A percentile compares a stretch with the other conserved stretches of the same genome.
Evolutionary conservation across 2,888 invertebrate genomes (phyloP).

Genomic region (Pediacus dermestoides): DNA sequence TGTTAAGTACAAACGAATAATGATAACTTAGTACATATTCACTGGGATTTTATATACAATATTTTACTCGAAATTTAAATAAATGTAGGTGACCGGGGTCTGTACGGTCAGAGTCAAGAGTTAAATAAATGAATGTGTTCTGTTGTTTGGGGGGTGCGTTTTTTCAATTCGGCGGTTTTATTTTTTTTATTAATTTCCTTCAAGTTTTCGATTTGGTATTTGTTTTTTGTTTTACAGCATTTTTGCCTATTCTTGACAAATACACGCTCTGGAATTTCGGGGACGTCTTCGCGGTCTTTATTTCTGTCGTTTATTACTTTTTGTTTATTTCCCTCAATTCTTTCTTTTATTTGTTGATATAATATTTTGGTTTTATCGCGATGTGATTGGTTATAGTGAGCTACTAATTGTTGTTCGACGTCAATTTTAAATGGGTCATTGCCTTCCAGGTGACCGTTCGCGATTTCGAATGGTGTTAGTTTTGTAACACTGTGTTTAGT

Average conservation of each 20-base stretch:
- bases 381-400: constrained; percentile 13
- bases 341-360: constrained; percentile 9
- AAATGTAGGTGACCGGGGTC: too few relatives aligned
- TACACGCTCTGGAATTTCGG: background rate
- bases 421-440: constrained; percentile 17
- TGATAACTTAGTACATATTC: too few relatives aligned
- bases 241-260: constrained; percentile 3
- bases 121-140: too few relatives aligned
- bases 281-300: background rate
- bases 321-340: background rate
- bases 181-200: background rate
- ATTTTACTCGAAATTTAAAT: too few relatives aligned
- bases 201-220: background rate
- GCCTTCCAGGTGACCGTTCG: constrained; percentile 17
- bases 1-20: too few relatives aligned
- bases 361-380: constrained; percentile 17
- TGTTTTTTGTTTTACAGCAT: constrained; percentile 1
- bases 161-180: constrained; percentile 2
- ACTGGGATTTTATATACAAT: too few relatives aligned
- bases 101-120: too few relatives aligned
- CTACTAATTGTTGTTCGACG: constrained; percentile 14
- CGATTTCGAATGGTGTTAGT: constrained; percentile 18
- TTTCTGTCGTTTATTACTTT: background rate
- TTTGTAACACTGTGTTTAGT: constrained; percentile 20
- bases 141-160: constrained; percentile 1